Conservation (phyloP, 1,140 invertebrate genomes). For the Diabrotica virgifera region DNA sequence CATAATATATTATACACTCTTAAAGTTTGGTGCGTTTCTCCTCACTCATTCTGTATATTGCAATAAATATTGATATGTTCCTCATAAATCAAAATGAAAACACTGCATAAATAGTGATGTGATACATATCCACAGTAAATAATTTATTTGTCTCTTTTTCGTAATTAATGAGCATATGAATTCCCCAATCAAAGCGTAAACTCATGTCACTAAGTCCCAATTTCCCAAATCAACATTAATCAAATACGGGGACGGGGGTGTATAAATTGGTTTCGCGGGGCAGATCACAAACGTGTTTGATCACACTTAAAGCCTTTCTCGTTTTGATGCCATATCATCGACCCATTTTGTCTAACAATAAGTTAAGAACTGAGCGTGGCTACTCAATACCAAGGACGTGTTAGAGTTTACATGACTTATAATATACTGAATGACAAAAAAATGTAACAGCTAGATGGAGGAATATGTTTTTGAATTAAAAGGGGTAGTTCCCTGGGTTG, state of each 20-base stretch:
- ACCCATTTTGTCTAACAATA: neutral
- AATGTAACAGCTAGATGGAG: no score
- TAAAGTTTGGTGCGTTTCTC: no score
- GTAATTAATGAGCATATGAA: neutral
- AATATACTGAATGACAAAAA: no score
- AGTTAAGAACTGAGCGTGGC: neutral
- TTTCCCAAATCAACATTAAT: slow-evolving; percentile 1
- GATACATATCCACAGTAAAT: no score
- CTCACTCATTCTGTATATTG: no score
- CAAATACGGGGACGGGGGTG: slow-evolving; percentile 1
- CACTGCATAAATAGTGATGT: no score
- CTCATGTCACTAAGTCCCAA: neutral
- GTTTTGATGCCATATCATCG: neutral
- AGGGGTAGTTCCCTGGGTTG: no score
- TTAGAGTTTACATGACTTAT: no score
- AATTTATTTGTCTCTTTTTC: neutral
- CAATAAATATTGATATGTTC: no score
- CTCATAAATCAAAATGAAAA: no score
- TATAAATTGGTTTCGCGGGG: neutral
- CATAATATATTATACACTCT: no score
- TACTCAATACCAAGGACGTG: neutral
- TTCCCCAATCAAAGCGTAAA: neutral
- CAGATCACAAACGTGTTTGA: slow-evolving; percentile 2
- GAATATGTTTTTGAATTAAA: no score
- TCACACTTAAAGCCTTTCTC: neutral